These are phyloP conservation scores for Polyploca ridens DNA, from an alignment of 2,888 invertebrate genomes.

Conservation along the genomic window DNA sequence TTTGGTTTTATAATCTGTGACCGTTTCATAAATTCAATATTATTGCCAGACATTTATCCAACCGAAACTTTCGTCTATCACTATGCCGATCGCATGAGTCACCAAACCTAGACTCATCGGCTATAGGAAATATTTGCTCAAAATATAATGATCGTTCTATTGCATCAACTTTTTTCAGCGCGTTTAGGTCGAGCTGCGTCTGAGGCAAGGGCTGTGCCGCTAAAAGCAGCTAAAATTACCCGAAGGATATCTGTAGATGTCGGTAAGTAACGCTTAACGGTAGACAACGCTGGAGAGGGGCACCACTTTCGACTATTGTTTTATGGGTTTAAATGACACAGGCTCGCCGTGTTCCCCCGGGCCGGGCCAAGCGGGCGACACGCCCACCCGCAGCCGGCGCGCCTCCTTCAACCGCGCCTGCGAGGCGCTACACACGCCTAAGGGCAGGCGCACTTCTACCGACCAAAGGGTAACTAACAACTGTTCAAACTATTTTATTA, in stretches of 20 bases:
- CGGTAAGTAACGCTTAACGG: slow-evolving; percentile 57
- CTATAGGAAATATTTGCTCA: too few species aligned
- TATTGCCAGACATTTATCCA: too few species aligned
- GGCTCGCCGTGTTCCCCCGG: slow-evolving; percentile 36
- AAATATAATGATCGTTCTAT: too few species aligned
- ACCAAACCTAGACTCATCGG: too few species aligned
- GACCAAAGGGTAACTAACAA: slow-evolving; percentile 60
- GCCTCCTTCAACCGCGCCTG: slow-evolving; percentile 76
- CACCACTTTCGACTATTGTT: too few species aligned
- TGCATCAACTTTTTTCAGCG: slow-evolving; percentile 43
- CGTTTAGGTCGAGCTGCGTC: slow-evolving; percentile 64
- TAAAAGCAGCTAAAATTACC: slow-evolving; percentile 54
- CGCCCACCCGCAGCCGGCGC: slow-evolving; percentile 62
- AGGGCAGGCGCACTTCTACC: slow-evolving; percentile 61
- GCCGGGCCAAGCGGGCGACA: slow-evolving; percentile 22
- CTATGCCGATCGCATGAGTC: too few species aligned
- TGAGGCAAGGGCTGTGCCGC: slow-evolving; percentile 53
- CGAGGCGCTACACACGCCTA: slow-evolving; percentile 74
- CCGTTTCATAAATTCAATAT: too few species aligned
- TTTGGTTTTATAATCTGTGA: too few species aligned
- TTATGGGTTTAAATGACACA: slow-evolving; percentile 15
- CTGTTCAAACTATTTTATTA: background rate
- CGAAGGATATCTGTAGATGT: slow-evolving; percentile 67
- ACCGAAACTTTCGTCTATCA: too few species aligned
- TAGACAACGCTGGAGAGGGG: too few species aligned